These are phyloP conservation scores for Phoronis australis DNA, from an alignment of 2,888 invertebrate species.

Conservation along the genomic window DNA sequence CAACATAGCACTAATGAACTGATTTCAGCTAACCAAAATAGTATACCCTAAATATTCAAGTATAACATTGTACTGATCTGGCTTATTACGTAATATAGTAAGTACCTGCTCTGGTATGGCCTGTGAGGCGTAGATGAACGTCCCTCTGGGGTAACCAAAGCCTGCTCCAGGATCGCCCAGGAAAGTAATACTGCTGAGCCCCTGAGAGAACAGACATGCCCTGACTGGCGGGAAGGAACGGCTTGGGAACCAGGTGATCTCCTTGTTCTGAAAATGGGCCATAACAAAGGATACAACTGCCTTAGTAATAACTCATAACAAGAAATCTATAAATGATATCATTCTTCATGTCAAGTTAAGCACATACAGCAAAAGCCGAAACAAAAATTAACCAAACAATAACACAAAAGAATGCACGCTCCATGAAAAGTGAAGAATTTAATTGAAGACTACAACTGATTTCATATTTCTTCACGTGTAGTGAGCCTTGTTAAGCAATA, in stretches of 20 bases:
- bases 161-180: conserved; percentile 50
- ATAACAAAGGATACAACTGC: no score
- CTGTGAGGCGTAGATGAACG: conserved; percentile 48
- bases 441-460: not conserved
- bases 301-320: not conserved
- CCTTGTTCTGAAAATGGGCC: conserved; percentile 33
- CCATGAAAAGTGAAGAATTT: not conserved
- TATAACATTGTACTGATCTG: no score
- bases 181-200: conserved; percentile 44
- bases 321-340: no score
- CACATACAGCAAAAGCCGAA: no score
- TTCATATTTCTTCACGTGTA: no score
- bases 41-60: no score
- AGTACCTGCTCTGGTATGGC: conserved; percentile 44
- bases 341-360: no score
- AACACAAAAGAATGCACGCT: not conserved
- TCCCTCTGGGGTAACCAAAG: conserved; percentile 48
- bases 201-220: conserved; percentile 46
- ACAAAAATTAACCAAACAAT: not conserved
- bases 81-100: no score
- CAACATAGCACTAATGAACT: no score
- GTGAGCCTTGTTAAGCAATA: no score
- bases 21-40: no score
- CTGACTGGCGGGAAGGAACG: conserved; percentile 47
- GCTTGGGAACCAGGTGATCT: conserved; percentile 45